These are phyloP conservation scores for Stenoptilia bipunctidactyla DNA, from an alignment of 2,888 invertebrate genomes.

Conservation along the genomic window DNA sequence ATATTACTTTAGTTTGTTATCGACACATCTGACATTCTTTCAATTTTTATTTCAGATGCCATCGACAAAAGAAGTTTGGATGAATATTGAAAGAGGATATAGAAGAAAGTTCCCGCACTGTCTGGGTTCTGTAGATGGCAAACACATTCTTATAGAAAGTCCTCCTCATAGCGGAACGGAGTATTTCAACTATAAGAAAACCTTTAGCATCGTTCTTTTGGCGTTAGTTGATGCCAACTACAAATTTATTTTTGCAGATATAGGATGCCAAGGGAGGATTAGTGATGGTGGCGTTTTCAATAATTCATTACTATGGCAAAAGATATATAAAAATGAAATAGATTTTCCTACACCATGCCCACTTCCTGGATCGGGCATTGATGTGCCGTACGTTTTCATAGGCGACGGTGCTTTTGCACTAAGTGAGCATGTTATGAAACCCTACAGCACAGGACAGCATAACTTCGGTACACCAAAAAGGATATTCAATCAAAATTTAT, in stretches of 20 bases:
- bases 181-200: too few species aligned
- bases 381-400: slow-evolving; percentile 16
- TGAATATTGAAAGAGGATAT: too few species aligned
- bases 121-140: too few species aligned
- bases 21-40: too few species aligned
- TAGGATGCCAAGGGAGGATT: slow-evolving; percentile 17
- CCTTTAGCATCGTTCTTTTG: slow-evolving; percentile 12
- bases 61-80: too few species aligned
- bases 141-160: too few species aligned
- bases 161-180: too few species aligned
- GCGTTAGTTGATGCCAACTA: slow-evolving; percentile 14
- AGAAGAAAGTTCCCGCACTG: too few species aligned
- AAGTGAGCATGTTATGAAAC: slow-evolving; percentile 11
- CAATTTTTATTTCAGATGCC: too few species aligned
- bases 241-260: slow-evolving; percentile 14
- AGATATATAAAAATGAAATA: slow-evolving; percentile 10
- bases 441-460: slow-evolving; percentile 7
- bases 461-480: slow-evolving; percentile 2
- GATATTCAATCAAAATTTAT: too few species aligned
- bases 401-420: slow-evolving; percentile 16
- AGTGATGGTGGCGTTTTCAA: slow-evolving; percentile 16
- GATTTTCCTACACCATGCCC: slow-evolving; percentile 10
- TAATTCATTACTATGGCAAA: slow-evolving; percentile 11
- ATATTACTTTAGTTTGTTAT: too few species aligned
- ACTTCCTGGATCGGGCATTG: slow-evolving; percentile 12